Base-by-base conservation (phyloP, 1,140 invertebrate species). In the Sitophilus oryzae region DNA sequence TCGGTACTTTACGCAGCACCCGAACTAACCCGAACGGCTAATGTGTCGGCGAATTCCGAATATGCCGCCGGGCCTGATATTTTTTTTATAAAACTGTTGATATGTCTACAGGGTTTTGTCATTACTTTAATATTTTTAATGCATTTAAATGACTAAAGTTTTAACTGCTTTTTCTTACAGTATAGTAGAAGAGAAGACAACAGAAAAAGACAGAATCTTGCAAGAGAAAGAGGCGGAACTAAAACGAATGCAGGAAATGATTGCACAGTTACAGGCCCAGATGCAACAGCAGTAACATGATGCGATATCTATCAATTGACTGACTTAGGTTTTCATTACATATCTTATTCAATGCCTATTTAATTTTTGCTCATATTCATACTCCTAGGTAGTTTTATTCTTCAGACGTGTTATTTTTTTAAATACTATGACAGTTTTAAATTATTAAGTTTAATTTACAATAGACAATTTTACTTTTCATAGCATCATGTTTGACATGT, bases 241-340 rank as follows among this genome's bases (percentile, higher is more conserved):
- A 47, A 80, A 86, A 54, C 82, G 89, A 60, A 95, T 95, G 93
- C 92, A 96, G 71, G 92, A 96, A 74, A 92, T 95, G 84, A 72
- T 98, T 56, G 86, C 89, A 22, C 86, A 90, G 68, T 96, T 98
- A 92, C 89, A 98, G 75, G 90, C 88, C 0, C 86, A 91, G 74
- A 91, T 91, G 79, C 85, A 88, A 68, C 77, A 86, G 69, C 78
- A 78, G 56, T 73, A 77, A 64, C 63, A 59, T 59, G 9, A 41
- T 30, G 25, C 25, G 11, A 30, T 30, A 30, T 30, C 25, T 6
- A n/a, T 44, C 14, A 19, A 15, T 22, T 30, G 15, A 30, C 25
- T 30, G 25, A 50, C 46, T 22, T 20, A 23, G 11, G 36, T 38
- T 34, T 40, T 15, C 47, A 38, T 4, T 11, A 30, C 25, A 30